Evolutionary conservation across 2,888 invertebrate species (phyloP).

Genomic region (Neria commutata): DNA sequence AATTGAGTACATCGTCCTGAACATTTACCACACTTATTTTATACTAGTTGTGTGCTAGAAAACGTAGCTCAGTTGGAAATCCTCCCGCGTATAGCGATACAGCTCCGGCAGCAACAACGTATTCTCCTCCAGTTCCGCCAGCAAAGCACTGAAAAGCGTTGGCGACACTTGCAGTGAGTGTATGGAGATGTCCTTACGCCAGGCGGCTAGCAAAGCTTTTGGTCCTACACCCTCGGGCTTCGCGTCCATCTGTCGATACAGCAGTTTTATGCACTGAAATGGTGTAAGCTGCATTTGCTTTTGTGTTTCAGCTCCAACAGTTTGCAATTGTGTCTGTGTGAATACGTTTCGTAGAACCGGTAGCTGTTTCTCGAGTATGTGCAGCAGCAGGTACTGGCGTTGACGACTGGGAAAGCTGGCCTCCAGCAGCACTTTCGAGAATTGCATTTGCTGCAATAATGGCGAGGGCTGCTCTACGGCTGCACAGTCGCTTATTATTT

Average conservation of each 20-base stretch:
- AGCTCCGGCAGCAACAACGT: slow-evolving; percentile 45
- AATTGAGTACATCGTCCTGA: too few species aligned
- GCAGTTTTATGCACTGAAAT: slow-evolving; percentile 36
- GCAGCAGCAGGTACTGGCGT: slow-evolving; percentile 46
- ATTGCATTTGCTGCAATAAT: slow-evolving; percentile 40
- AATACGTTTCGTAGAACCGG: slow-evolving; percentile 40
- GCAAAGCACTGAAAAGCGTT: slow-evolving; percentile 42
- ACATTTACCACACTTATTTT: too few species aligned
- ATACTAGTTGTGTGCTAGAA: slow-evolving; percentile 42
- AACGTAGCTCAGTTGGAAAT: slow-evolving; percentile 50
- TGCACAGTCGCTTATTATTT: slow-evolving; percentile 33
- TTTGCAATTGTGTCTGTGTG: too few species aligned
- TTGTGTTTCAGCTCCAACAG: too few species aligned
- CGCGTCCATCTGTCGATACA: slow-evolving; percentile 34
- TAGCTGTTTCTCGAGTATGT: slow-evolving; percentile 54
- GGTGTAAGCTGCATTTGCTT: slow-evolving; percentile 24
- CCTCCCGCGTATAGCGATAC: slow-evolving; percentile 44
- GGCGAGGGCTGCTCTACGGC: slow-evolving; percentile 16
- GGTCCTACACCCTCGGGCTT: background rate
- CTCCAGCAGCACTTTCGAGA: slow-evolving; percentile 41
- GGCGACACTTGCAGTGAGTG: slow-evolving; percentile 48
- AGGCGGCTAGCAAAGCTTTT: slow-evolving; percentile 32
- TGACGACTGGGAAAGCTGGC: slow-evolving; percentile 40
- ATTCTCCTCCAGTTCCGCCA: slow-evolving; percentile 43
- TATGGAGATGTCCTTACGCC: slow-evolving; percentile 44